These are phyloP conservation scores for Petrocephalus microphthalmus DNA, from an alignment of 2,113 vertebrate species.

Conservation along the genomic window DNA sequence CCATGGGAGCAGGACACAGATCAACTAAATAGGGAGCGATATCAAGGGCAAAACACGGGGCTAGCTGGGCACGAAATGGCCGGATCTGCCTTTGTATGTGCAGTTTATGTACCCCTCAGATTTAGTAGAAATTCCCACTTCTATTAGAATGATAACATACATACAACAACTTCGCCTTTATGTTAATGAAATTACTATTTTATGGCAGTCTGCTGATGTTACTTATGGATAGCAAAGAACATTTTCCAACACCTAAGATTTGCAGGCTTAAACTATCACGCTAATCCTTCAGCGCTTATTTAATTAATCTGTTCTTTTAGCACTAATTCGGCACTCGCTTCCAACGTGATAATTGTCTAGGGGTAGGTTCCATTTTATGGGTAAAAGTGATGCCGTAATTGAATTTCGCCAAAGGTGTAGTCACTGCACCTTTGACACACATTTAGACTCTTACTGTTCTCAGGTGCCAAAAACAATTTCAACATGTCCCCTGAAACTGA, in stretches of 20 bases:
- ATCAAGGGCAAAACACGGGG: too few relatives aligned
- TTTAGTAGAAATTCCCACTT: neutral
- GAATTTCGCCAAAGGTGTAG: neutral
- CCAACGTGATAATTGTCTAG: neutral
- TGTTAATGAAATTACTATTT: neutral
- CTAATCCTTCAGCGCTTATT: neutral
- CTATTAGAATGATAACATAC: neutral
- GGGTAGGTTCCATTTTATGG: neutral
- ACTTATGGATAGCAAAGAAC: neutral
- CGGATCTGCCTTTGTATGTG: neutral
- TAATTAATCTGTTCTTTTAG: neutral
- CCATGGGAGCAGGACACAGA: too few relatives aligned
- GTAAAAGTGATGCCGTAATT: neutral
- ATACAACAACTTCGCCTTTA: neutral
- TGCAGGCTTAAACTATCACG: neutral
- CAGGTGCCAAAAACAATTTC: neutral
- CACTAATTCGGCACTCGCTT: neutral
- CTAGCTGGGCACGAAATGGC: too few relatives aligned
- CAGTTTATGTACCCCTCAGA: neutral
- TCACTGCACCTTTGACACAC: neutral
- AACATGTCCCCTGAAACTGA: neutral
- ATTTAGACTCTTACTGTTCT: neutral
- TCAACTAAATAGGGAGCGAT: too few relatives aligned
- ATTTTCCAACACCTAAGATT: neutral
- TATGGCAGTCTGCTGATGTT: neutral